Evolutionary conservation across 2,113 vertebrate genomes (phyloP).

Genomic region (Bujurquina vittata): DNA sequence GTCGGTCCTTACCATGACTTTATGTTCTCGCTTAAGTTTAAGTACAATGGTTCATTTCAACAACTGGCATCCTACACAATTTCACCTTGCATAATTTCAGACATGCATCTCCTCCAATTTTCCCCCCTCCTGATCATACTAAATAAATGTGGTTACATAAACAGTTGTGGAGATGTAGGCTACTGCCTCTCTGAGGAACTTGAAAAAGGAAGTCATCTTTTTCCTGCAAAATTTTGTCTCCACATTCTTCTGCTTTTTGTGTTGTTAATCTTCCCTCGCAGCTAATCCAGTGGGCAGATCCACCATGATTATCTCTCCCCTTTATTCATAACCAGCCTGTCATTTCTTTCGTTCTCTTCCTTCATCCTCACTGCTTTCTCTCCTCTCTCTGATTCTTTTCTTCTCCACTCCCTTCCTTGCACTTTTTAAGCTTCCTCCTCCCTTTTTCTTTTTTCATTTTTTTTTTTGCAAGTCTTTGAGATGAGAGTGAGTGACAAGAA

Average conservation of each 20-base stretch:
- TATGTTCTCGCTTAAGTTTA: constrained; percentile 10
- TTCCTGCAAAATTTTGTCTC: constrained; percentile 40
- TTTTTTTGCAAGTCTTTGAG: constrained; percentile 25
- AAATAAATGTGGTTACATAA: constrained; percentile 61
- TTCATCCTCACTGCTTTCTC: constrained; percentile 28
- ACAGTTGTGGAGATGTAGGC: constrained; percentile 45
- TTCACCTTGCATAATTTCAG: constrained; percentile 50
- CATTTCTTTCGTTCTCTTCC: constrained; percentile 50
- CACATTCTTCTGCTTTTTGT: constrained; percentile 51
- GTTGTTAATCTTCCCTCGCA: constrained; percentile 76
- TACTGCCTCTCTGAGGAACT: constrained; percentile 56
- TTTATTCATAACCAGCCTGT: constrained; percentile 77
- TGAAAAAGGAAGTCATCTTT: constrained; percentile 57
- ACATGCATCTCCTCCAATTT: constrained; percentile 30
- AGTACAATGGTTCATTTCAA: constrained; percentile 5
- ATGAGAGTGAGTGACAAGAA: constrained; percentile 43
- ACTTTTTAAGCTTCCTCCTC: constrained; percentile 35
- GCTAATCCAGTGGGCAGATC: constrained; percentile 81
- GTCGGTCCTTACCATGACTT: neutral
- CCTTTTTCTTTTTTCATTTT: neutral
- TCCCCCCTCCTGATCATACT: constrained; percentile 6
- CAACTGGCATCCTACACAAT: constrained; percentile 36
- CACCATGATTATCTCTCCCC: constrained; percentile 72
- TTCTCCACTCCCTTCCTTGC: constrained; percentile 20
- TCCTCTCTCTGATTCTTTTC: constrained; percentile 16